Percentiles rank a stretch among this genome's conserved stretches.
phyloP scores from a whole-genome alignment of 2,797 vertebrate genomes.

The Onychomys leucogaster region DNA sequence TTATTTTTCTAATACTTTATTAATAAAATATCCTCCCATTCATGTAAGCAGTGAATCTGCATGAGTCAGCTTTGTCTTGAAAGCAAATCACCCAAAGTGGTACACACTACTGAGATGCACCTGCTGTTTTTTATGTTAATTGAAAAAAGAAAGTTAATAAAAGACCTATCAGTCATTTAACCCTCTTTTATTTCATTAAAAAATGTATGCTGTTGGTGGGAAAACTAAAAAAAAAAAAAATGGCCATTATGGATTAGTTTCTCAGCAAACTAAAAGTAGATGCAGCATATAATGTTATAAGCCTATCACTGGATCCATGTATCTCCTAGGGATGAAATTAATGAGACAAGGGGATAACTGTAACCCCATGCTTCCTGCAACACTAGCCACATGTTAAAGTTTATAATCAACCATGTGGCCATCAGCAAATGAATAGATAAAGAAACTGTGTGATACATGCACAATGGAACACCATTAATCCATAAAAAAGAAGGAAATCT shows the following conservation, averaged over 20 bases:
- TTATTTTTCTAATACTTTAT: slow-evolving; percentile 5
- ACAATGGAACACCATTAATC: neutral
- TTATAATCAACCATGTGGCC: neutral
- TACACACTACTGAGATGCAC: neutral
- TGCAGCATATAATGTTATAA: neutral
- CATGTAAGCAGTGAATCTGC: neutral
- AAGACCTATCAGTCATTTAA: neutral
- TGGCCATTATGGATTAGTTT: neutral
- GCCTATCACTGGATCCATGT: neutral
- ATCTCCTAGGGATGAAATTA: neutral
- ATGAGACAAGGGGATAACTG: neutral
- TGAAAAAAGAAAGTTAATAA: neutral
- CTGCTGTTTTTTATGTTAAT: neutral
- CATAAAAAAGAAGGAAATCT: neutral
- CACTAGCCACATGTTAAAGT: neutral
- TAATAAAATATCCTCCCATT: neutral
- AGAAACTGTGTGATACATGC: neutral
- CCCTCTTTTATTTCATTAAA: neutral
- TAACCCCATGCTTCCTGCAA: neutral
- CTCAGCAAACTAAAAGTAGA: neutral
- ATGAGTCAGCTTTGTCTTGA: neutral
- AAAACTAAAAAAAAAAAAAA: neutral
- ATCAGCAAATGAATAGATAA: neutral
- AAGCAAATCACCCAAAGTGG: neutral
- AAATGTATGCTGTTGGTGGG: neutral